Evolutionary conservation across 2,888 invertebrate genomes (phyloP), one percentile per base, ranked within the genome.

Genomic region (Autographa gamma): DNA sequence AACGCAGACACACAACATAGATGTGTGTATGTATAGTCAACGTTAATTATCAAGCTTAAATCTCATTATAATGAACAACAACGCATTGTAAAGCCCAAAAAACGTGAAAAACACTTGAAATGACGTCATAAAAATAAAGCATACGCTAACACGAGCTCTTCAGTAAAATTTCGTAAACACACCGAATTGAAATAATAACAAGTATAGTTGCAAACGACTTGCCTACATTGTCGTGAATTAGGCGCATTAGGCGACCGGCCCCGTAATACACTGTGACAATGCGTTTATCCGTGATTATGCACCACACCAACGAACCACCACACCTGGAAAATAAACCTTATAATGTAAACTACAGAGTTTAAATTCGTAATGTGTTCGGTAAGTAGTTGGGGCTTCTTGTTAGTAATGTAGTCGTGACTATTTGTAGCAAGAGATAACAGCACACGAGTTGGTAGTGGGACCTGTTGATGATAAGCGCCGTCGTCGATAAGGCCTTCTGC

Each of bases 401-500:
- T 63, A 77, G 80, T 85, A 77, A 69, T 69, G 63, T 65, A 80
- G 80, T 74, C 69, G 85, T 91, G 91, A 93, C 88, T 95, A 94
- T 95, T 95, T 95, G 95, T 93, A 94, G 94, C 91, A 90, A 92
- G 94, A 95, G 95, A 95, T 95, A 95, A 94, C 93, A 93, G 91
- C 92, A 90, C 89, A 93, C 92, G 92, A 94, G 93, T 93, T 90
- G 93, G 93, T 88, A 91, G 90, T 90, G 88, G 89, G 90, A 95
- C 95, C 95, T 95, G 95, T 95, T 95, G 95, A 93, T 93, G 93
- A 95, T 95, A 95, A 95, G 95, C 91, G 91, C 88, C 93, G 92
- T 93, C 93, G 91, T 93, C 93, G 95, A 95, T 95, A 95, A 95
- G 93, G 90, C 91, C 87, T 81, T 85, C 87, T 82, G 83, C 92